Evolutionary conservation across 2,797 vertebrate species (phyloP).

Genomic region (Darevskia mixta): DNA sequence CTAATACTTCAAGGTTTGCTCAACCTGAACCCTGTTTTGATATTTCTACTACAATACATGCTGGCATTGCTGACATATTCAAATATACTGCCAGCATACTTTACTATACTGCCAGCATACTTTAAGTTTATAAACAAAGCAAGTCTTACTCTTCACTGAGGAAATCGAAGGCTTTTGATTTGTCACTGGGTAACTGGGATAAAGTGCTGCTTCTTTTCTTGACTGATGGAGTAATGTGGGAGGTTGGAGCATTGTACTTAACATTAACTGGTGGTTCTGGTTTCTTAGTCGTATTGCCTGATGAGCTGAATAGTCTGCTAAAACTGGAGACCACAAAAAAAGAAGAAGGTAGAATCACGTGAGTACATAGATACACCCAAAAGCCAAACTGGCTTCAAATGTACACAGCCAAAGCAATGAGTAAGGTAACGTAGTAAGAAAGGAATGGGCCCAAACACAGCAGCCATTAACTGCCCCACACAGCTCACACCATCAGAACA

Average conservation of each 20-base stretch:
- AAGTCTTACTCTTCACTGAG: slow-evolving; percentile 96
- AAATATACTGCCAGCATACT: background rate
- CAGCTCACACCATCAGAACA: slow-evolving; percentile 32
- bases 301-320: slow-evolving; percentile 97
- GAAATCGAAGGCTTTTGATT: slow-evolving; percentile 98
- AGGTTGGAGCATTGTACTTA: slow-evolving; percentile 97
- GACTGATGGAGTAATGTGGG: slow-evolving; percentile 93
- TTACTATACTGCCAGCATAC: background rate
- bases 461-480: slow-evolving; percentile 53
- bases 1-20: background rate
- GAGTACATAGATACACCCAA: slow-evolving; percentile 60
- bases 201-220: slow-evolving; percentile 97
- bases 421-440: slow-evolving; percentile 34
- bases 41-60: too few relatives aligned
- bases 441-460: slow-evolving; percentile 38
- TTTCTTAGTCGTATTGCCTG: slow-evolving; percentile 88
- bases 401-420: slow-evolving; percentile 34
- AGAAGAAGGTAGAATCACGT: slow-evolving; percentile 72
- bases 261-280: slow-evolving; percentile 94
- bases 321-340: slow-evolving; percentile 85
- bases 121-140: background rate
- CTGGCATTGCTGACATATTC: too few relatives aligned
- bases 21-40: background rate
- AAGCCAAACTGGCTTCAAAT: slow-evolving; percentile 13
- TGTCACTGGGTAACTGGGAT: slow-evolving; percentile 95